A percentile compares a stretch with the other conserved stretches of the same genome.
phyloP scores from a whole-genome alignment of 2,113 vertebrate genomes.

The Anguilla japonica region DNA sequence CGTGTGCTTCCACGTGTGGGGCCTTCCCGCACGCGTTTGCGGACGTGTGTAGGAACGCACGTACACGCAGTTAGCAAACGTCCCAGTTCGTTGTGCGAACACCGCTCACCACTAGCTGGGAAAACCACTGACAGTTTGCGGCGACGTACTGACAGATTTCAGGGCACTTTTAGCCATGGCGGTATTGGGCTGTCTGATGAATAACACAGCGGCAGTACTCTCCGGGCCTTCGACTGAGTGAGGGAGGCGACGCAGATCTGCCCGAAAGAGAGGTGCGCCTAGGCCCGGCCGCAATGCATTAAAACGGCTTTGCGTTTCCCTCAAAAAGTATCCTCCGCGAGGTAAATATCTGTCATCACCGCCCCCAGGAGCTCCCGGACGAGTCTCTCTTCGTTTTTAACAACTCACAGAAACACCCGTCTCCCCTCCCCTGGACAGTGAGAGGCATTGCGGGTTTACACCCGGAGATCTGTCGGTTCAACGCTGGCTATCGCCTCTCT shows the following conservation, averaged over 20 bases:
- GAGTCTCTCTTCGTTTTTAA: constrained; percentile 42
- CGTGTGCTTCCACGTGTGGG: not conserved
- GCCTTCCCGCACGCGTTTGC: too few species aligned
- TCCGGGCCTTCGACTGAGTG: not conserved
- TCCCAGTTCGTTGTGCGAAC: not conserved
- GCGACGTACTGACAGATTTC: not conserved
- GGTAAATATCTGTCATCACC: constrained; percentile 42
- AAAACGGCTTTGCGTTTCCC: constrained; percentile 6
- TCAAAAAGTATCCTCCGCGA: constrained; percentile 21
- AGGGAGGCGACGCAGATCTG: not conserved
- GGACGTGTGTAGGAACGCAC: not conserved
- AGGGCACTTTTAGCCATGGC: not conserved
- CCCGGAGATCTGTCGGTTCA: constrained; percentile 31
- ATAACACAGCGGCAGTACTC: not conserved
- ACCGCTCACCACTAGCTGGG: not conserved
- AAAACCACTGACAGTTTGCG: not conserved
- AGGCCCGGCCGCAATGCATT: not conserved
- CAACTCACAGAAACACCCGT: constrained; percentile 29
- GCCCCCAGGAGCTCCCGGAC: constrained; percentile 18
- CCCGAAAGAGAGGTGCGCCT: not conserved
- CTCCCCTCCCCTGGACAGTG: constrained; percentile 26
- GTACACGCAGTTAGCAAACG: not conserved
- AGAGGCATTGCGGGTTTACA: constrained; percentile 22
- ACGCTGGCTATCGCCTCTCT: constrained; percentile 30
- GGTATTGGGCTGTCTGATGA: constrained; percentile 1